These are phyloP conservation scores for Mantis religiosa DNA, from an alignment of 2,888 invertebrate genomes.

Conservation along the genomic window DNA sequence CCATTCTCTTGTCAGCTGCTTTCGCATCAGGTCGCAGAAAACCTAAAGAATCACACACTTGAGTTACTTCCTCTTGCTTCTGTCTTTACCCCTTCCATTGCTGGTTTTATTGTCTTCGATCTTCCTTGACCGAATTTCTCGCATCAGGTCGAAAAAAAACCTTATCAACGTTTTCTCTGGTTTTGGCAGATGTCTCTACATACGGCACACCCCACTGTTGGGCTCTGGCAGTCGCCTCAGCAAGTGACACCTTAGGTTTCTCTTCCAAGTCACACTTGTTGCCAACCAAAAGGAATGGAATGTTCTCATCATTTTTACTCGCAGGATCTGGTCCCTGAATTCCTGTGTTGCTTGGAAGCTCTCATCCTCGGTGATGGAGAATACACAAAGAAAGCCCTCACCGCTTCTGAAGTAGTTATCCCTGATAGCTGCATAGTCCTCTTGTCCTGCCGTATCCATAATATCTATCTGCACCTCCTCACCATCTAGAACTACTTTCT, in stretches of 20 bases:
- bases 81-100: conserved; percentile 84
- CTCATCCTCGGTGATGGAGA: conserved; percentile 98
- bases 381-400: conserved; percentile 99
- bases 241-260: conserved; percentile 84
- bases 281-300: conserved; percentile 96
- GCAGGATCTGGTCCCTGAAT: conserved; percentile 97
- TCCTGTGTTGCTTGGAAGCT: conserved; percentile 98
- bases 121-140: conserved; percentile 96
- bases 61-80: conserved; percentile 83
- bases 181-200: conserved; percentile 99
- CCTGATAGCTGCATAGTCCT: conserved; percentile 95
- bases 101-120: conserved; percentile 87
- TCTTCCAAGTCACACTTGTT: conserved; percentile 97
- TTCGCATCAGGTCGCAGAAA: conserved; percentile 50
- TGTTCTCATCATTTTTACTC: conserved; percentile 98
- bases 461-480: conserved; percentile 99
- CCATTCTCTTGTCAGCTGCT: conserved; percentile 23
- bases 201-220: conserved; percentile 96
- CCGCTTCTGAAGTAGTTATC: conserved; percentile 99
- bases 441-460: conserved; percentile 98
- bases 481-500: conserved; percentile 96
- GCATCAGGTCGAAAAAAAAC: conserved; percentile 99
- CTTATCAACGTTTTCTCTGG: conserved; percentile 97
- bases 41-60: conserved; percentile 87
- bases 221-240: conserved; percentile 84